Percentiles rank a stretch among this genome's conserved stretches.
Evolutionary conservation across 1,140 invertebrate species (phyloP).

Genomic region (Conopomorpha cramerella): DNA sequence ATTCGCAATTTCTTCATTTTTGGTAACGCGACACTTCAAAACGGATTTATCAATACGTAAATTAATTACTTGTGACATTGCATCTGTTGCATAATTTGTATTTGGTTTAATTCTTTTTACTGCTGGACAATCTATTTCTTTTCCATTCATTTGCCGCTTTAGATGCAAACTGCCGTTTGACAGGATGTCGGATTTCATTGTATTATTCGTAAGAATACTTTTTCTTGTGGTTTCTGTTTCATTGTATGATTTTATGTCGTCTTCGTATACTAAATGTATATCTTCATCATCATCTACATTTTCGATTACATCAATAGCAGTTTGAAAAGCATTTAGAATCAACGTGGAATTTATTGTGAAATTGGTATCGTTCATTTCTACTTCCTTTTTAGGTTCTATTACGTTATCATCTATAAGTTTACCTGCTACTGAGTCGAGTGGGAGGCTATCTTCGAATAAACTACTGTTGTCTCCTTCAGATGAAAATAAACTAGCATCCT

Average conservation of each 20-base stretch:
- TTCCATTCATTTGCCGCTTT: too few species aligned
- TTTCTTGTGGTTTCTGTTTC: too few species aligned
- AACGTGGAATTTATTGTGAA: slow-evolving; percentile 25
- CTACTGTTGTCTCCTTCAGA: slow-evolving; percentile 41
- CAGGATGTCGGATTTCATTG: too few species aligned
- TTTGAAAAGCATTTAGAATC: slow-evolving; percentile 38
- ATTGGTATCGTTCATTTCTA: slow-evolving; percentile 10
- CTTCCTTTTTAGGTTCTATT: slow-evolving; percentile 4
- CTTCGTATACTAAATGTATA: slow-evolving; percentile 39
- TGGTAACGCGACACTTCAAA: too few species aligned
- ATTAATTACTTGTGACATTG: too few species aligned
- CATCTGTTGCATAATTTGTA: too few species aligned
- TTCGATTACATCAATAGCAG: slow-evolving; percentile 18
- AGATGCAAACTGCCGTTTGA: too few species aligned
- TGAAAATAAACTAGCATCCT: slow-evolving; percentile 43
- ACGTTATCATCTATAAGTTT: slow-evolving; percentile 18
- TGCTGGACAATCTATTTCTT: too few species aligned
- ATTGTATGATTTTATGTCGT: slow-evolving; percentile 27
- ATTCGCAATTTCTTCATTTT: slow-evolving; percentile 17
- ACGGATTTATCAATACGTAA: too few species aligned
- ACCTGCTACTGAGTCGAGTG: slow-evolving; percentile 28
- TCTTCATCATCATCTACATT: slow-evolving; percentile 28
- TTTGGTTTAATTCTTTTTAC: too few species aligned
- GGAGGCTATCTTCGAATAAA: slow-evolving; percentile 60
- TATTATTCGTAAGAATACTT: too few species aligned